A percentile compares a stretch with the other conserved stretches of the same genome.
Evolutionary conservation across 2,113 vertebrate genomes (phyloP).

Genomic region (Bufo bufo): DNA sequence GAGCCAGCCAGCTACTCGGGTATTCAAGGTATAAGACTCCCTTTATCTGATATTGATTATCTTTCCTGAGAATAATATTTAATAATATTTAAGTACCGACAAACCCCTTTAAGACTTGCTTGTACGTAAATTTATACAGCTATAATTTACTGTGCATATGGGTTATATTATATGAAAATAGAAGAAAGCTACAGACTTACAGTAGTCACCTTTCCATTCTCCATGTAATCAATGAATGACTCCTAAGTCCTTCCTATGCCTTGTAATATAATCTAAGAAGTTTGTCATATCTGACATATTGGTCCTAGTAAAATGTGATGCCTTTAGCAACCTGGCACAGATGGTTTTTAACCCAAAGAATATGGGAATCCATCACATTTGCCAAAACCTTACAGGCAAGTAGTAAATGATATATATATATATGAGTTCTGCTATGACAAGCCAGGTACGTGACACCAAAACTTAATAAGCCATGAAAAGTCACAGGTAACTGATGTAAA

Average conservation of each 20-base stretch:
- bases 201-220: neutral
- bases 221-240: constrained; percentile 12
- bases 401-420: constrained; percentile 48
- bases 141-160: too few species aligned
- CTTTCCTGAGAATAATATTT: too few species aligned
- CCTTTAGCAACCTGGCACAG: constrained; percentile 34
- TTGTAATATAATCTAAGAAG: constrained; percentile 29
- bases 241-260: neutral
- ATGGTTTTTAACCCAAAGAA: constrained; percentile 35
- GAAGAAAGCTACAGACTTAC: neutral
- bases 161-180: neutral
- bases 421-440: constrained; percentile 34
- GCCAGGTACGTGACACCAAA: constrained; percentile 35
- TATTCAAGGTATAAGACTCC: too few species aligned
- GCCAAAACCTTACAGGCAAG: constrained; percentile 14
- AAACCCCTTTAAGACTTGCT: too few species aligned
- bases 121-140: too few species aligned
- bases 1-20: too few species aligned
- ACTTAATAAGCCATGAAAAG: constrained; percentile 53
- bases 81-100: too few species aligned
- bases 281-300: constrained; percentile 47
- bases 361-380: constrained; percentile 21
- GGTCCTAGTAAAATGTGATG: constrained; percentile 41
- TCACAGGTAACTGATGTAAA: constrained; percentile 53
- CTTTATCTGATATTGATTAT: too few species aligned